phyloP scores from a whole-genome alignment of 2,113 vertebrate species.

The Cynoglossus semilaevis region DNA sequence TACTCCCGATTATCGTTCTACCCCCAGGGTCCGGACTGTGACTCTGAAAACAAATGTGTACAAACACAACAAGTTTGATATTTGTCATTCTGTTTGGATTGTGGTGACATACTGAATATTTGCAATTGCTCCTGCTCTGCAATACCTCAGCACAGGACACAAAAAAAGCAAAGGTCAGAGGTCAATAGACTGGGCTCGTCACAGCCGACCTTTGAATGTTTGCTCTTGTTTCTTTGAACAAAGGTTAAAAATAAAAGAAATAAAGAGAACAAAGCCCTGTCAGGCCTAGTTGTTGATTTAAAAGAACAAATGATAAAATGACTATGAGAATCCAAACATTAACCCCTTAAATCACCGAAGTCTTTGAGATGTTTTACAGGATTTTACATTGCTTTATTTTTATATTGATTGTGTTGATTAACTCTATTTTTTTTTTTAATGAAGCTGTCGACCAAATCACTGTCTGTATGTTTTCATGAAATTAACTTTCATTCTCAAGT shows the following conservation, averaged over 20 bases:
- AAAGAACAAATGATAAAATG: background rate
- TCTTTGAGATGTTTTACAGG: background rate
- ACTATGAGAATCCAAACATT: no score
- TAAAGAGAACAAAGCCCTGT: background rate
- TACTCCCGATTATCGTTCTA: background rate
- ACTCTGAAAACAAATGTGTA: background rate
- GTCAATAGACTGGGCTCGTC: constrained; percentile 3
- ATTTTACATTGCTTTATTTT: constrained; percentile 13
- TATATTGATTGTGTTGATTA: constrained; percentile 2
- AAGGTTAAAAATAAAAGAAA: background rate
- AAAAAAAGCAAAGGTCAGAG: constrained; percentile 20
- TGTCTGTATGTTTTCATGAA: constrained; percentile 21
- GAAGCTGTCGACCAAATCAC: background rate
- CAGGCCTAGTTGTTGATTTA: constrained; percentile 4
- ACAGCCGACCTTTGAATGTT: constrained; percentile 30
- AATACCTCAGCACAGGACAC: background rate
- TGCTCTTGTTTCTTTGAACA: constrained; percentile 20
- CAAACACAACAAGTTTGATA: background rate
- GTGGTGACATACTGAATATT: background rate
- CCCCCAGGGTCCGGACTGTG: background rate
- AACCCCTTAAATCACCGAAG: no score
- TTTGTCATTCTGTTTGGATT: background rate
- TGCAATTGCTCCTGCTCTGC: background rate
- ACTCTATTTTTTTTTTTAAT: constrained; percentile 3
- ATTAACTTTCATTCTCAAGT: constrained; percentile 5